Conservation (phyloP, 2,888 invertebrate species). For the Pterobdella sp. region DNA sequence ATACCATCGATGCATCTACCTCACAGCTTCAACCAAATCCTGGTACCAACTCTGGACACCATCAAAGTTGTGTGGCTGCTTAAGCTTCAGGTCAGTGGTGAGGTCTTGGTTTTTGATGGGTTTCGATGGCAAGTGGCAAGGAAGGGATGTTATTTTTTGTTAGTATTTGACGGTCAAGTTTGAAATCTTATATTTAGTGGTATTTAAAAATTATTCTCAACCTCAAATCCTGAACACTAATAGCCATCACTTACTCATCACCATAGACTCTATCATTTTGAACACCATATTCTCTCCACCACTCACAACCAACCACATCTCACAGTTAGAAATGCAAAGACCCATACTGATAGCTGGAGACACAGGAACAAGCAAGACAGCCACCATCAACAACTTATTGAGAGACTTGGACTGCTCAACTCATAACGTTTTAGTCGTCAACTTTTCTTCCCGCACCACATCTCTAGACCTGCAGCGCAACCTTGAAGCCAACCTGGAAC, state of each 20-base stretch:
- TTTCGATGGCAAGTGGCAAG: background rate
- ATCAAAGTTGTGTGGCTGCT: constrained; percentile 69
- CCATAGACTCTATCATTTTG: background rate
- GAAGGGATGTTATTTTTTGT: background rate
- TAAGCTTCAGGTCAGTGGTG: constrained; percentile 60
- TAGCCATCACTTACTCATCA: background rate
- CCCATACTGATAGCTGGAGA: constrained; percentile 80
- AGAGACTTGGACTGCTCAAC: constrained; percentile 59
- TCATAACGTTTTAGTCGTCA: constrained; percentile 71
- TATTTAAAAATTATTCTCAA: background rate
- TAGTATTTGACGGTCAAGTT: too few relatives aligned
- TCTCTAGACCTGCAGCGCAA: constrained; percentile 81
- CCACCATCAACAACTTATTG: constrained; percentile 74
- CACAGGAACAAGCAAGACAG: constrained; percentile 85
- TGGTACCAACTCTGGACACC: constrained; percentile 84
- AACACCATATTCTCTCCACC: background rate
- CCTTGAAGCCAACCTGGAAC: constrained; percentile 78
- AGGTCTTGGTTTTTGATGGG: background rate
- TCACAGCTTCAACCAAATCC: constrained; percentile 66
- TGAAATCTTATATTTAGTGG: background rate
- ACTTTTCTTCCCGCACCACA: constrained; percentile 83
- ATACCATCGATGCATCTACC: too few relatives aligned
- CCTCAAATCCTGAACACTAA: background rate
- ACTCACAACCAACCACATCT: constrained; percentile 39
- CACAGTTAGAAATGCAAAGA: constrained; percentile 61